phyloP scores from a whole-genome alignment of 1,140 invertebrate genomes.

The Leptinotarsa texana region DNA sequence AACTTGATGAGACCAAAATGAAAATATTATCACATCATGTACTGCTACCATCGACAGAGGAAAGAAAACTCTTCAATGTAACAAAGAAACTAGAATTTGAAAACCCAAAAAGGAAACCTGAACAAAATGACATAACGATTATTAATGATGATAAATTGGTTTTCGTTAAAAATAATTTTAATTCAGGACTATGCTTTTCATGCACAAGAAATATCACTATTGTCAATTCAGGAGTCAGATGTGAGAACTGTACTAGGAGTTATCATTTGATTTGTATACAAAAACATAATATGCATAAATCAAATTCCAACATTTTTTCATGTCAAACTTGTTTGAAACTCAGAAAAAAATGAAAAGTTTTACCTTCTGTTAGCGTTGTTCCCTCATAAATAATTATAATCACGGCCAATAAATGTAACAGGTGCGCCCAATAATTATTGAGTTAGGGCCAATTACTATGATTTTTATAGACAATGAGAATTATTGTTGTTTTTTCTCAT shows the following conservation, averaged over 20 bases:
- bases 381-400: neutral
- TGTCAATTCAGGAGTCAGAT: neutral
- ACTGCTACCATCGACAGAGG: neutral
- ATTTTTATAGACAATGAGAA: neutral
- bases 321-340: neutral
- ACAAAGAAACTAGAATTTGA: neutral
- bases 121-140: neutral
- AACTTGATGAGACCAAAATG: neutral
- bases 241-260: neutral
- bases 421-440: neutral
- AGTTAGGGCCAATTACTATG: neutral
- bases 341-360: neutral
- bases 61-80: neutral
- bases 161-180: neutral
- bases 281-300: neutral
- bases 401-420: neutral
- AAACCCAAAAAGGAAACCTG: neutral
- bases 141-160: neutral
- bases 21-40: neutral
- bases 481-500: neutral
- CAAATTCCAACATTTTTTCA: neutral
- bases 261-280: constrained; percentile 1
- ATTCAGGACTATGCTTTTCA: neutral
- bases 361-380: neutral
- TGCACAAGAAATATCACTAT: neutral